Evolutionary conservation across 2,113 vertebrate genomes (phyloP), one percentile per base, ranked within the genome.

Genomic region (Choloepus hoffmanni): DNA sequence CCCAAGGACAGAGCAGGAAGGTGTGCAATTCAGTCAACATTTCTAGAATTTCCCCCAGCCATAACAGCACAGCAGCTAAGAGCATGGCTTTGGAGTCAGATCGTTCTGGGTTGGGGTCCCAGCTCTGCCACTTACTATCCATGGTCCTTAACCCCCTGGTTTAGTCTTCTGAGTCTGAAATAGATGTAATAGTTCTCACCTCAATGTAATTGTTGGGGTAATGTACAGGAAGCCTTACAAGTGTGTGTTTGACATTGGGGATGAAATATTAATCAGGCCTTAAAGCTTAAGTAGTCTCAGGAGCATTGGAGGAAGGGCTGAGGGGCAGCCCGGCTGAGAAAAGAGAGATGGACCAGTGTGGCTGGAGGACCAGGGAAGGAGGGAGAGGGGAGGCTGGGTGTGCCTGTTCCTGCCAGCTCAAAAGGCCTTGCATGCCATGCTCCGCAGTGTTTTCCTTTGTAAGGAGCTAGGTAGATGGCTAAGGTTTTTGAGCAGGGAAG

Each of bases 151-250:
- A n/a, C 5, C 50, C 45, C 3, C 0, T 21, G n/a, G 26, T n/a
- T n/a, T 40, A 3, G 21, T 48, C 70, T 53, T 62, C 84, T 65
- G 48, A 50, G 0, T 67, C 65, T n/a, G 68, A 33, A 72, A 19
- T 4, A 9, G 45, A n/a, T 2, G 7, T 4, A 36, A 9, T 21
- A 16, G 15, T 26, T 73, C 45, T 65, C 5, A 3, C n/a, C 70
- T 30, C 11, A 3, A 1, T 1, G 1, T 53, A 3, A 0, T 19
- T 77, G 43, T 16, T n/a, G 0, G 6, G 40, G 1, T 30, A 0
- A 1, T 10, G 67, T 10, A 18, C 0, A 11, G 11, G 24, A 21
- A n/a, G 36, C 33, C 55, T 40, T 16, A 5, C 18, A 0, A 12
- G 8, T 23, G 21, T 68, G 11, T 23, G n/a, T 40, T 24, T 19